These are phyloP conservation scores for Heteractis magnifica DNA, from an alignment of 92 coral and sea anemone genomes.

Conservation along the genomic window DNA sequence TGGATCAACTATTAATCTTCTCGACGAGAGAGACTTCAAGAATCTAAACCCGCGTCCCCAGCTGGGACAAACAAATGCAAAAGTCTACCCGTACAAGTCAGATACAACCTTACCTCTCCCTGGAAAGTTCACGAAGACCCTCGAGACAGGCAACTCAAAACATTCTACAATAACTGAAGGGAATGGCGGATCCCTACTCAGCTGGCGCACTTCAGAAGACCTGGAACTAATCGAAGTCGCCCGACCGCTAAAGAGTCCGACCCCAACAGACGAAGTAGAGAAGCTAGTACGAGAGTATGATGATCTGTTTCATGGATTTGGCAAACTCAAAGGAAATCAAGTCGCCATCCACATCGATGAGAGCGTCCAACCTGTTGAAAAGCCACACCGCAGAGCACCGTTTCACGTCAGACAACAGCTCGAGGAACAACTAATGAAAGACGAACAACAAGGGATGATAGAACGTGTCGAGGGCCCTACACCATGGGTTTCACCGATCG, in stretches of 20 bases:
- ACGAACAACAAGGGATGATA: no score
- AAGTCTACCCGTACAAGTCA: slow-evolving; percentile 44
- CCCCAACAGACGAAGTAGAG: no score
- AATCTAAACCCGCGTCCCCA: slow-evolving; percentile 11
- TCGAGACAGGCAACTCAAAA: background rate
- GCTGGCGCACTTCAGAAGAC: slow-evolving; percentile 25
- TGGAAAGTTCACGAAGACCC: slow-evolving; percentile 30
- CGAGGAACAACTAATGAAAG: no score
- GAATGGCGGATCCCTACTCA: slow-evolving; percentile 27
- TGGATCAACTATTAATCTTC: slow-evolving; percentile 44
- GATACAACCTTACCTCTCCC: slow-evolving; percentile 16
- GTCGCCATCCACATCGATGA: background rate
- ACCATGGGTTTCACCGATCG: no score
- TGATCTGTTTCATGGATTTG: no score
- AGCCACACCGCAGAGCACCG: background rate
- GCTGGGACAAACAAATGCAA: slow-evolving; percentile 13
- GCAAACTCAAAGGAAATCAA: no score
- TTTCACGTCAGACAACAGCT: background rate
- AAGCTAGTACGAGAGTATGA: no score
- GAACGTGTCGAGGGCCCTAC: no score
- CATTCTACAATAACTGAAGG: slow-evolving; percentile 1
- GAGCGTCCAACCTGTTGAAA: background rate
- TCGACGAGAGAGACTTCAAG: slow-evolving; percentile 26
- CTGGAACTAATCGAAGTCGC: background rate
- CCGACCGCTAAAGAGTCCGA: background rate